These are phyloP conservation scores for Dendroctonus valens DNA, from an alignment of 1,140 invertebrate genomes.

Conservation along the genomic window DNA sequence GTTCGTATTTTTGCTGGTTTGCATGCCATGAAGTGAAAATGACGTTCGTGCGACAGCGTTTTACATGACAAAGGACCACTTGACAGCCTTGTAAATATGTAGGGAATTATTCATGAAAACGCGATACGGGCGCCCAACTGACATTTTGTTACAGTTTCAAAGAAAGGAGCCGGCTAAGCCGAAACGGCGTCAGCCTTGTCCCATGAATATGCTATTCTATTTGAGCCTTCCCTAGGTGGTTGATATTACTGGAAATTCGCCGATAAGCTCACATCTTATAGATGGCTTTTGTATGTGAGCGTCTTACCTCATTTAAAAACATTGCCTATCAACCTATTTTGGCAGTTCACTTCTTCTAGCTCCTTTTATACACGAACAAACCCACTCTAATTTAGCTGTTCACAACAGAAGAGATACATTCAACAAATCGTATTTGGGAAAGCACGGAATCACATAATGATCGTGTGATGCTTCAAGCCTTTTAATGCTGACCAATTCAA, in stretches of 20 bases:
- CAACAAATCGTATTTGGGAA: too few relatives aligned
- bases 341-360: too few relatives aligned
- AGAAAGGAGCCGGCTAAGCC: conserved; percentile 36
- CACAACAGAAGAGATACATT: too few relatives aligned
- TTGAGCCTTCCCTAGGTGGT: conserved; percentile 1
- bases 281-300: conserved; percentile 11
- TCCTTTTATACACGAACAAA: too few relatives aligned
- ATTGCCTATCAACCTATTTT: conserved; percentile 2
- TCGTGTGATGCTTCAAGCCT: too few relatives aligned
- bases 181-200: conserved; percentile 1
- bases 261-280: conserved; percentile 12
- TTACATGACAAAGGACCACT: conserved; percentile 53
- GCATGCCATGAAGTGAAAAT: conserved; percentile 48
- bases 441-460: too few relatives aligned
- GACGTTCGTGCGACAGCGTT: conserved; percentile 51
- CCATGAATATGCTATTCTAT: conserved; percentile 30
- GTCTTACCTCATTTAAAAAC: conserved; percentile 14
- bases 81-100: conserved; percentile 52
- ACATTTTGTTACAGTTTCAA: conserved; percentile 50
- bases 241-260: not conserved
- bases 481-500: too few relatives aligned
- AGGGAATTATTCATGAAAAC: conserved; percentile 53
- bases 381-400: too few relatives aligned
- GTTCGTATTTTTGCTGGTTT: conserved; percentile 45
- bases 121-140: conserved; percentile 49